Conservation (phyloP, 2,797 vertebrate genomes). For the Sebastes umbrosus region DNA sequence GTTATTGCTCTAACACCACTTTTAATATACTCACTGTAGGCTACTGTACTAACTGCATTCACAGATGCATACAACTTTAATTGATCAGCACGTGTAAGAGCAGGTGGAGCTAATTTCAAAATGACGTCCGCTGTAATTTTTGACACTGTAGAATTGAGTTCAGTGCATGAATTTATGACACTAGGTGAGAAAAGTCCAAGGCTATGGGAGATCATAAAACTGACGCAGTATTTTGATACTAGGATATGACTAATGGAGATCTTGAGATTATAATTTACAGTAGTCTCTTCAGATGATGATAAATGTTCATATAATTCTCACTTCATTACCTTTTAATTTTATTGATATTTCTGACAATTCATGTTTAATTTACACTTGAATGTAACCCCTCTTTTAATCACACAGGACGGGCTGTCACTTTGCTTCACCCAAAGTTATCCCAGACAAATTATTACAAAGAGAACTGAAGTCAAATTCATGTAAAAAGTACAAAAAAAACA, state of each 20-base stretch:
- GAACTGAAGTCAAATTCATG: neutral
- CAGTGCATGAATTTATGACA: neutral
- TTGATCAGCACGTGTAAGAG: neutral
- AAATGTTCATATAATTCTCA: neutral
- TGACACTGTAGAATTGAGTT: neutral
- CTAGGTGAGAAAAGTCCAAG: slow-evolving; percentile 13
- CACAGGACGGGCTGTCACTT: slow-evolving; percentile 16
- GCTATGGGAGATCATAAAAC: neutral
- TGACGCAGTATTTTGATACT: neutral
- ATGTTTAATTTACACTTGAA: neutral
- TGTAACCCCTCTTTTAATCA: neutral
- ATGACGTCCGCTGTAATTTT: too few relatives aligned
- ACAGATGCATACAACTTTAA: neutral
- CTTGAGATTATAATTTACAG: neutral
- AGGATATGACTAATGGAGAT: neutral
- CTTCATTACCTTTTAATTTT: neutral
- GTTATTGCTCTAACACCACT: neutral
- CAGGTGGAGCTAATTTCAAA: too few relatives aligned
- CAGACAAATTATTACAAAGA: neutral
- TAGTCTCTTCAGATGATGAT: neutral
- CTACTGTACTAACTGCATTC: slow-evolving; percentile 7
- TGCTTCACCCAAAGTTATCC: neutral
- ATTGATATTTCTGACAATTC: neutral
- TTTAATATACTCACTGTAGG: neutral
- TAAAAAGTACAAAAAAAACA: neutral